phyloP scores from a whole-genome alignment of 1,140 invertebrate genomes.

The Halyomorpha halys region DNA sequence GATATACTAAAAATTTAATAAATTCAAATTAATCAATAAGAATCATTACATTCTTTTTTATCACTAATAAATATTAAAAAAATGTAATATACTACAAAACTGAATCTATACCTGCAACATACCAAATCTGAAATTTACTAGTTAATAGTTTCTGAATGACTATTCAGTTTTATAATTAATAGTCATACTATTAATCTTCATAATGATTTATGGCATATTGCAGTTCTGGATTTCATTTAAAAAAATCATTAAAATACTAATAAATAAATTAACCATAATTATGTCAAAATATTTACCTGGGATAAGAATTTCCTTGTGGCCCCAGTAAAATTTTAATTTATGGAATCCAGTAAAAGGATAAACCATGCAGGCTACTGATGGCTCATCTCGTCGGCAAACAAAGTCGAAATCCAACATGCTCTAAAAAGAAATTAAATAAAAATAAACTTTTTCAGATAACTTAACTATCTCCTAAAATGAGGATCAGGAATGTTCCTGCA shows the following conservation, averaged over 20 bases:
- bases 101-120: no score
- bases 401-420: conserved; percentile 99
- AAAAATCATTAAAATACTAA: not conserved
- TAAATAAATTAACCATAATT: not conserved
- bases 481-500: no score
- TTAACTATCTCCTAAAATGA: no score
- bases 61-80: not conserved
- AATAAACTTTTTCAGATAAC: no score
- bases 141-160: no score
- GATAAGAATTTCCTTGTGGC: conserved; percentile 94
- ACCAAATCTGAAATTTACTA: no score
- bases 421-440: conserved; percentile 31
- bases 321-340: conserved; percentile 99
- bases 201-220: no score
- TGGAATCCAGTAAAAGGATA: conserved; percentile 99
- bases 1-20: conserved; percentile 68
- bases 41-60: not conserved
- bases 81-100: no score
- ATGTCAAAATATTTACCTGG: conserved; percentile 41
- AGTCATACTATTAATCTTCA: no score
- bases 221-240: not conserved
- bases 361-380: conserved; percentile 88
- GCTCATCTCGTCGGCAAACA: conserved; percentile 81
- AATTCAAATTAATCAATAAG: not conserved
- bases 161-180: no score